These are phyloP conservation scores for Balaenoptera acutorostrata DNA, from an alignment of 2,113 vertebrate species.

Conservation along the genomic window DNA sequence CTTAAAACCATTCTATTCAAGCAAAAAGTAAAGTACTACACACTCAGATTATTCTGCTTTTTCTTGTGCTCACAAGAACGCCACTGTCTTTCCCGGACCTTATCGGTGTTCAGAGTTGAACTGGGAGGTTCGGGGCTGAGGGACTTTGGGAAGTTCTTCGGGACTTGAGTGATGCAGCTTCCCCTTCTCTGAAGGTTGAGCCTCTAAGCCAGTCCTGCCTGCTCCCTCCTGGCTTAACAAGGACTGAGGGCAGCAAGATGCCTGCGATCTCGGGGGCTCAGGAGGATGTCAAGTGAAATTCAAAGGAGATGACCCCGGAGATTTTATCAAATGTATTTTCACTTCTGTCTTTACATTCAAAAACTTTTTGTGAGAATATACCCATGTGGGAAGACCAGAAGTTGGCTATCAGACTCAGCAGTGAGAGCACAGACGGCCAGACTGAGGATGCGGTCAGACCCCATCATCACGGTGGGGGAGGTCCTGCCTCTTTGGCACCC, in stretches of 20 bases:
- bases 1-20: background rate
- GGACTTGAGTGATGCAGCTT: background rate
- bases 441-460: rapidly evolving
- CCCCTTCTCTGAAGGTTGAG: background rate
- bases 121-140: background rate
- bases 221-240: background rate
- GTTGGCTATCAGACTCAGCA: background rate
- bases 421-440: background rate
- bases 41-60: background rate
- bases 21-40: background rate
- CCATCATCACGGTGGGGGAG: rapidly evolving
- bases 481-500: background rate
- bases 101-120: background rate
- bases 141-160: background rate
- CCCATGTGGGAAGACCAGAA: background rate
- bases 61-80: background rate
- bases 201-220: background rate
- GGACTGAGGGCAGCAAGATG: background rate
- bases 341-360: background rate
- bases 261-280: rapidly evolving
- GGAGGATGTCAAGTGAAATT: background rate
- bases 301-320: background rate
- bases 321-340: background rate
- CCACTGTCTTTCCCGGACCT: background rate
- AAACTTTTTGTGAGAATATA: background rate